Conservation (phyloP, 1,140 invertebrate genomes). For the Archivesica marissinica region DNA sequence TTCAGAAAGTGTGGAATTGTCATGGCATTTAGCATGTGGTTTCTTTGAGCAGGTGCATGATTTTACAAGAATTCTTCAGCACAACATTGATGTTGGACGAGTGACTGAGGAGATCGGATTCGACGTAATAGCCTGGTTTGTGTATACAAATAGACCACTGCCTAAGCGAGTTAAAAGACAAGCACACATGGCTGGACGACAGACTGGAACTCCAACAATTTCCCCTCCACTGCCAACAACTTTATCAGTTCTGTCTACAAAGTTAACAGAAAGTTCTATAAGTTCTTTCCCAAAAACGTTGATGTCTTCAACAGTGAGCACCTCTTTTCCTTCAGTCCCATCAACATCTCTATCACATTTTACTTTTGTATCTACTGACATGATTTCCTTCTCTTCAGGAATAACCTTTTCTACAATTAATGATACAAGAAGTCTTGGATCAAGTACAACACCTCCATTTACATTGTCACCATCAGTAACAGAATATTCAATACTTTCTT, state of each 20-base stretch:
- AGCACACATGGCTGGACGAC: neutral
- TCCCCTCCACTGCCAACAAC: constrained; percentile 13
- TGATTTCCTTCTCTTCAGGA: neutral
- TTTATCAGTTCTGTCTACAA: neutral
- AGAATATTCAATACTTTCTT: neutral
- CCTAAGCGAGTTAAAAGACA: neutral
- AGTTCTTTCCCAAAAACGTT: neutral
- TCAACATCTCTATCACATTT: neutral
- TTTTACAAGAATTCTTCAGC: constrained; percentile 53
- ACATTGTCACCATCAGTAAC: neutral
- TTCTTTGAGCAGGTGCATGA: constrained; percentile 38
- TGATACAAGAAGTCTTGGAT: neutral
- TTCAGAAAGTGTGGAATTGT: constrained; percentile 13
- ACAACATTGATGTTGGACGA: constrained; percentile 57
- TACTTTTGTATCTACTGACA: neutral
- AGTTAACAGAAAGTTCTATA: neutral
- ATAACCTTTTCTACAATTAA: neutral
- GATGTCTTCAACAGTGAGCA: neutral
- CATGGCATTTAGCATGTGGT: constrained; percentile 51
- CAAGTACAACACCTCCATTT: neutral
- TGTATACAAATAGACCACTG: constrained; percentile 16
- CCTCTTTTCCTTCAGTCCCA: neutral
- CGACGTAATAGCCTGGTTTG: constrained; percentile 56
- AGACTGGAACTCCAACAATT: constrained; percentile 30
- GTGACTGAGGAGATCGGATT: constrained; percentile 37